Evolutionary conservation across 2,888 invertebrate species (phyloP), one percentile per base, ranked within the genome.

Genomic region (Oasisia sp.): DNA sequence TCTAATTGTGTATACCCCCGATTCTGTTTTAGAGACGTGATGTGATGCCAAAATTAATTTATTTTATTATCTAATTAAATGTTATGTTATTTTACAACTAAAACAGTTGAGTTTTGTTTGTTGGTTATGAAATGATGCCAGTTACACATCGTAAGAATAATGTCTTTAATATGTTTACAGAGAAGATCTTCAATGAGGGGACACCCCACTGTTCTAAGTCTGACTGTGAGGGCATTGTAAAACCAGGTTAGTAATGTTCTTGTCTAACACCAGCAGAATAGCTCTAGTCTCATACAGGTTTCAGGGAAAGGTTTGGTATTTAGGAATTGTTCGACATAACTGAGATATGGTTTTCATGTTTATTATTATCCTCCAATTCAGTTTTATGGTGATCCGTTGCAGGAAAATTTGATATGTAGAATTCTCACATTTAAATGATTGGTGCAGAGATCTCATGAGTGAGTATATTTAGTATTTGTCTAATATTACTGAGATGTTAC

Each of bases 171-270:
- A 74, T 74, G 19, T 14, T 92, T 93, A 19, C 96, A 98, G 98
- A 98, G 92, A 97, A 97, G 95, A 98, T 98, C 93, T 97, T 98
- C 94, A 96, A 97, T 0, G 98, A 98, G 95, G 97, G 97, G 93
- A 97, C 98, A 93, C 98, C 99, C 27, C 97, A 97, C 90, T 99
- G 99, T 95, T 97, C 97, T 1, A 93, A 94, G 58, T 97, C 97
- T 1, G 94, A 94, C 19, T 98, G 98, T 95, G 96, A 97, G 91
- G 98, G 98, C 0, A 97, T 98, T 8, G 98, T 99, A 0, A 99
- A 99, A 96, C 99, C 99, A 93, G 96, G 96, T 96, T 45, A 89
- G 90, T 74, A 27, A 74, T 56, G 56, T 56, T 5, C 74, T 74
- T 27, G 27, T 74, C 7, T 27, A 12, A 50, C 50, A 50, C 19